These are phyloP conservation scores for Vimba vimba DNA, from an alignment of 2,113 vertebrate species.

Conservation along the genomic window DNA sequence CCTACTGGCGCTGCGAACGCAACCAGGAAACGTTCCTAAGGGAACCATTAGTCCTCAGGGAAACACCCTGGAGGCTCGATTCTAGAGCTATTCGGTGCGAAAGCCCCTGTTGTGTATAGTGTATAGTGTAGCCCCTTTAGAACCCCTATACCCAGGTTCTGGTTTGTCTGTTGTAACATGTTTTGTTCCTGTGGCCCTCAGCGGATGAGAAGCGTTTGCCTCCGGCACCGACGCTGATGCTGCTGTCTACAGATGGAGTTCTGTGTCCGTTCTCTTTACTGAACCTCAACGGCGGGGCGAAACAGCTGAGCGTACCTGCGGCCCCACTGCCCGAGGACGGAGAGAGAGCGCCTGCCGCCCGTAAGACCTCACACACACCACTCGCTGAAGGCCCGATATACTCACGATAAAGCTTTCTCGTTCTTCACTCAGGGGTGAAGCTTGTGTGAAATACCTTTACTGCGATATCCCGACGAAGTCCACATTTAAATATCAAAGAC, in stretches of 20 bases:
- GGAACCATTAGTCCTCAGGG: no score
- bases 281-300: constrained; percentile 85
- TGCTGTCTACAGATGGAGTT: constrained; percentile 93
- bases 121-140: no score
- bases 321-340: constrained; percentile 74
- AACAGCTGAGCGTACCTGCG: constrained; percentile 74
- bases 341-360: constrained; percentile 81
- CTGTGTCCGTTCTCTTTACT: constrained; percentile 93
- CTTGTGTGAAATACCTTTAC: no score
- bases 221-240: constrained; percentile 86
- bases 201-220: constrained; percentile 88
- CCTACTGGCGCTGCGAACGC: no score
- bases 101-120: no score
- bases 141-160: not conserved
- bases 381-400: not conserved
- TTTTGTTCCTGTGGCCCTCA: constrained; percentile 56
- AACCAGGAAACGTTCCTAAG: no score
- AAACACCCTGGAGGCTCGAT: no score
- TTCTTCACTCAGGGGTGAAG: not conserved
- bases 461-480: no score
- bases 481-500: no score
- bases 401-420: not conserved
- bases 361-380: constrained; percentile 62
- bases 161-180: not conserved
- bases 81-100: no score